Percentiles rank a stretch among this genome's conserved stretches.
Conservation (phyloP, 2,888 invertebrate species). For the Lypha dubia region DNA sequence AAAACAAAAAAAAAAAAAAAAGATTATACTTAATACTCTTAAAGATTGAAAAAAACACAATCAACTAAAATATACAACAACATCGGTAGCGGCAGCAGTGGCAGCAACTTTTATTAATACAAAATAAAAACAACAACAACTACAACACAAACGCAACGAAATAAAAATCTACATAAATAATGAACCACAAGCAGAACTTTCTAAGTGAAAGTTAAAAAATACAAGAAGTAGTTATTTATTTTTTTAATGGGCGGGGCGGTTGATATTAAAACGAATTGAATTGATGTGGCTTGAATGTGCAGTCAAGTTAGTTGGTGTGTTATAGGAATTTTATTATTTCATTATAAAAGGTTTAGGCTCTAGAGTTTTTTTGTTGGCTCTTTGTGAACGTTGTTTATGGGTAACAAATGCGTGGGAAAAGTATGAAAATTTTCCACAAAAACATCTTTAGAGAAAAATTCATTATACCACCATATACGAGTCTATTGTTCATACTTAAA, state of each 20-base stretch:
- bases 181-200: constrained; percentile 81
- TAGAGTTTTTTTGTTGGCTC: not conserved
- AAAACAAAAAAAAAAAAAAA: constrained; percentile 51
- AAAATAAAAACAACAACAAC: constrained; percentile 42
- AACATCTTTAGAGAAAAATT: no score
- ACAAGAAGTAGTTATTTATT: constrained; percentile 73
- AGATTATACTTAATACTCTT: constrained; percentile 51
- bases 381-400: not conserved
- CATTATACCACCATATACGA: no score
- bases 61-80: constrained; percentile 52
- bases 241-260: constrained; percentile 36
- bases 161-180: constrained; percentile 73
- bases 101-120: constrained; percentile 32
- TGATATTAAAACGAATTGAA: constrained; percentile 13
- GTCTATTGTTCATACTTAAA: no score
- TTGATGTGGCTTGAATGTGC: constrained; percentile 21
- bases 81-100: not conserved
- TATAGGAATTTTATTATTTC: constrained; percentile 27
- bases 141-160: constrained; percentile 60
- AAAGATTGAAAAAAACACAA: constrained; percentile 65
- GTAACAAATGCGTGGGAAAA: not conserved
- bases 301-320: constrained; percentile 23
- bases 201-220: constrained; percentile 81
- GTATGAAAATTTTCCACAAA: no score
- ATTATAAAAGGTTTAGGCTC: not conserved